Evolutionary conservation across 2,888 invertebrate species (phyloP), one percentile per base, ranked within the genome.

Genomic region (Drosophila parthenogenetica): DNA sequence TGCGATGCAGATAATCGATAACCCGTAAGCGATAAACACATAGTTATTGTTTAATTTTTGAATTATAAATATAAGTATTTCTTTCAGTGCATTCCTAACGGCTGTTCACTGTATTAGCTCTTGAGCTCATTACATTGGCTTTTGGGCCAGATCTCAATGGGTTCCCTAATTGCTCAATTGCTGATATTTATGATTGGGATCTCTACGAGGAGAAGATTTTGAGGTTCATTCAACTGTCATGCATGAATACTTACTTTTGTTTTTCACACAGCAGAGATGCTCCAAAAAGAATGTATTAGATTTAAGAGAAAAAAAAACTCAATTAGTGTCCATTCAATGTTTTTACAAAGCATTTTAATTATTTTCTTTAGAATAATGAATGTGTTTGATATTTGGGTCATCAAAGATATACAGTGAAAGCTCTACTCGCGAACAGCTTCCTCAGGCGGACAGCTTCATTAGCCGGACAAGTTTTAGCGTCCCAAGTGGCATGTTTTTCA

Each of bases 131-230:
- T 32, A 19, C 17, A 13, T 32, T 42, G 5, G 3, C 2, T 16
- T 51, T 51, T 43, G 10, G 42, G 14, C 11, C 29, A 53, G 40
- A 42, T n/a, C 42, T 43, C n/a, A 54, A 54, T 54, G 54, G 17
- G 32, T 32, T 43, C 22, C 17, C 60, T 51, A 60, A 60, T 60
- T 60, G 51, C 35, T 51, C 42, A 51, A 59, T 59, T 50, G 50
- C 39, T 42, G 19, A 29, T 29, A 39, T 25, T 42, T 45, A 35
- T 14, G 43, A 55, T 55, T 22, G 25, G 46, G 17, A 39, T 57
- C 35, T 17, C 37, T 25, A 37, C 17, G 10, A 8, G 40, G 7
- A 16, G 48, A 16, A 48, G 58, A 35, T 3, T 35, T 35, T 13
- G 35, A 35, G 8, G 35, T 58, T 58, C 58, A 48, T 58, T 58